Evolutionary conservation across 1,140 invertebrate genomes (phyloP).

Genomic region (Ceratina calcarata): DNA sequence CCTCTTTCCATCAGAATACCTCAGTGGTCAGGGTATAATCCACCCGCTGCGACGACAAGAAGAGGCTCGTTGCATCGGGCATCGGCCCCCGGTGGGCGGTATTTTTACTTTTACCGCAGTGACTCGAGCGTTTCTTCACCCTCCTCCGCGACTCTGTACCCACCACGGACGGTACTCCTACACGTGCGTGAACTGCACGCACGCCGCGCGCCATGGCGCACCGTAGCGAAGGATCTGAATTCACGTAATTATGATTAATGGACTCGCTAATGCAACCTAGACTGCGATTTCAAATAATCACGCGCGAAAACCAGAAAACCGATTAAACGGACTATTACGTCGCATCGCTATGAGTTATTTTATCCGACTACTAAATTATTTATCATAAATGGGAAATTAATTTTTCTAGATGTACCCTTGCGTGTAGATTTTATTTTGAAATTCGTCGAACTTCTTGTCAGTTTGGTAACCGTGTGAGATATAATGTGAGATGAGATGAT

Average conservation of each 20-base stretch:
- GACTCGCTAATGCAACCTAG: conserved; percentile 66
- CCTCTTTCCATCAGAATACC: conserved; percentile 55
- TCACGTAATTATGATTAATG: conserved; percentile 79
- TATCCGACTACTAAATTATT: too few relatives aligned
- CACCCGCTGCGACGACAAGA: conserved; percentile 63
- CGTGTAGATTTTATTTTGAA: too few relatives aligned
- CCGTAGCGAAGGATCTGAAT: conserved; percentile 67
- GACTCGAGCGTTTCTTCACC: conserved; percentile 63
- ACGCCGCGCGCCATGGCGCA: conserved; percentile 15
- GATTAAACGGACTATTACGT: not conserved
- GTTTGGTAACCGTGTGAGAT: too few relatives aligned
- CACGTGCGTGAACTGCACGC: conserved; percentile 5
- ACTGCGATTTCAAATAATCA: conserved; percentile 57
- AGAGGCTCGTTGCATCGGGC: conserved; percentile 48
- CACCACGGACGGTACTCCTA: not conserved
- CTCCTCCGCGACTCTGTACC: conserved; percentile 32
- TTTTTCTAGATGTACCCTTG: too few relatives aligned
- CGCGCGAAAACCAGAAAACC: conserved; percentile 27
- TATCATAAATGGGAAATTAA: too few relatives aligned
- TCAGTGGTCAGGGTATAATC: conserved; percentile 50
- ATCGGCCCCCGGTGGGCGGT: conserved; percentile 67
- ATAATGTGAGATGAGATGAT: too few relatives aligned
- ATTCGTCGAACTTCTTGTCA: too few relatives aligned
- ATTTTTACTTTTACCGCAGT: conserved; percentile 66
- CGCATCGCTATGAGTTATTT: too few relatives aligned